A percentile compares a stretch with the other conserved stretches of the same genome.
Evolutionary conservation across 1,140 invertebrate species (phyloP).

Genomic region (Cotesia typhae): DNA sequence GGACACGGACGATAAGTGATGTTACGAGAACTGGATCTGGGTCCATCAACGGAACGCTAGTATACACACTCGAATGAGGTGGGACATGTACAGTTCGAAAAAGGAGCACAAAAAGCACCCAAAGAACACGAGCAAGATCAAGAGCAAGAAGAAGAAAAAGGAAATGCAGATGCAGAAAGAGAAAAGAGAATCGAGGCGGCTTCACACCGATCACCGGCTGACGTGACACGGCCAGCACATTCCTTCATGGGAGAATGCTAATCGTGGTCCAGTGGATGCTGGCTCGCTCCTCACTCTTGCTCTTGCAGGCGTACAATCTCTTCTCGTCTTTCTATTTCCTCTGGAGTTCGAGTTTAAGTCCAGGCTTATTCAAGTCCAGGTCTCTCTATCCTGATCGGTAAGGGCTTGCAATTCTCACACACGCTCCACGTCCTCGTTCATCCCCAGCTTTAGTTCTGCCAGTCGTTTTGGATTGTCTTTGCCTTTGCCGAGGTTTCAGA

Average conservation of each 20-base stretch:
- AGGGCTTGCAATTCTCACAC: no score
- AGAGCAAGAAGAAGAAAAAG: background rate
- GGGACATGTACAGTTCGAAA: conserved; percentile 20
- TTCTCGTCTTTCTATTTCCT: conserved; percentile 29
- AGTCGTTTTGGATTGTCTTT: no score
- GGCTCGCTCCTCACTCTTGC: conserved; percentile 44
- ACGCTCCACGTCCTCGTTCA: background rate
- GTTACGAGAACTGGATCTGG: conserved; percentile 30
- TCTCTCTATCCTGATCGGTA: background rate
- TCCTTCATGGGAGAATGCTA: conserved; percentile 61
- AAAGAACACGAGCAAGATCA: conserved; percentile 34
- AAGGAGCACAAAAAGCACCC: conserved; percentile 16
- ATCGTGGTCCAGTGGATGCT: conserved; percentile 54
- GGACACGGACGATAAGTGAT: conserved; percentile 43
- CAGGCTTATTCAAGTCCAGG: no score
- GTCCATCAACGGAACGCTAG: conserved; percentile 3
- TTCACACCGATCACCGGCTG: conserved; percentile 55
- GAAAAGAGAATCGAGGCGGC: conserved; percentile 49
- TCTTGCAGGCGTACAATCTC: conserved; percentile 34
- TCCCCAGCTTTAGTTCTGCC: conserved; percentile 4
- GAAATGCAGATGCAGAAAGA: conserved; percentile 32
- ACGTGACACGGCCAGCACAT: conserved; percentile 58
- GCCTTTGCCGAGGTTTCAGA: no score
- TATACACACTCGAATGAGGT: conserved; percentile 14
- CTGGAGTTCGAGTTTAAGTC: conserved; percentile 4